Evolutionary conservation across 2,888 invertebrate species (phyloP), one percentile per base, ranked within the genome.

Genomic region (Pammene fasciana): DNA sequence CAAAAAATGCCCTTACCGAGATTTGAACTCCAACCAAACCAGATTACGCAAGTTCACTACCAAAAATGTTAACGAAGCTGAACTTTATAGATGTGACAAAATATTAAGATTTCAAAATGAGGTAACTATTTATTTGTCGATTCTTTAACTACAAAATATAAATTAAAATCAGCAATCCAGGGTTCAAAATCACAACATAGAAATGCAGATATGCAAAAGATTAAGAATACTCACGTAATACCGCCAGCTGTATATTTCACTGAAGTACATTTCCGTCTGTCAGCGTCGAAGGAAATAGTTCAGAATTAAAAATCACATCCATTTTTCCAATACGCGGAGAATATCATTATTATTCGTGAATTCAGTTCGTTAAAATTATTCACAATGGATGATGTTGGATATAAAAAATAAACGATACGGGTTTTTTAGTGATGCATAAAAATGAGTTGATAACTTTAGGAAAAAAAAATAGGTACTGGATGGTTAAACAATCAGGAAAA

Each of bases 241-340:
- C 70, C 88, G 80, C 90, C 91, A 91, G 83, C 89, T 90, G 87
- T 90, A 91, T 81, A 91, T 83, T 79, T 90, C 89, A 82, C 89
- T 90, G 90, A 84, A 90, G 89, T 89, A 89, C 72, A 84, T 81
- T 88, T 91, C 90, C 90, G 89, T 87, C 91, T 92, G 89, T 78
- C 79, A 76, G 89, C 89, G 81, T 86, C 84, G 78, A 78, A 80
- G 81, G 82, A 84, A 86, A 82, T 78, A 82, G 77, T 78, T 74
- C 72, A 72, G 73, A 73, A 75, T 76, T 71, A 55, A 70, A 71
- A 50, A 70, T 70, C 55, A 67, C 70, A 62, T 73, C 73, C 73
- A 74, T 70, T 34, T 56, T 64, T 57, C 50, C 56, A 64, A 57
- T 68, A 64, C 48, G 56, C 11, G 48, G 18, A 60, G 26, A 4